Evolutionary conservation across 2,797 vertebrate species (phyloP), one percentile per base, ranked within the genome.

Genomic region (Threskiornis aethiopicus): DNA sequence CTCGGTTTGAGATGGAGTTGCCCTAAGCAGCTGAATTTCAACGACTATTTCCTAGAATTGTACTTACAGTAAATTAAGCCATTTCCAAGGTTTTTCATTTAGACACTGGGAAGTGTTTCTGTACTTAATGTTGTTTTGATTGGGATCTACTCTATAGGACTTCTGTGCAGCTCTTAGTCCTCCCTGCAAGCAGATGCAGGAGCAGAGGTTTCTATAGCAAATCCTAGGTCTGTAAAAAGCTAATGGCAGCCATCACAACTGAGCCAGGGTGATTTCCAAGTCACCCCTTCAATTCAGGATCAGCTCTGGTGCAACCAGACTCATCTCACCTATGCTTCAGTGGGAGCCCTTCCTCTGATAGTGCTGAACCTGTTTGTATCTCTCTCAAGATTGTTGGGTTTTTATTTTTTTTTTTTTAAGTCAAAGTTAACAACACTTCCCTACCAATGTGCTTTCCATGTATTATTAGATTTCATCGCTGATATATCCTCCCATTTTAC

Each of bases 31-130:
- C 75, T 83, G 75, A 81, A 65, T 69, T 69, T 75, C 69, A 75
- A 13, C 0, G 0, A 37, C 47, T 21, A 24, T 31, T 66, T 44
- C 69, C 73, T 46, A 20, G 46, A 64, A 25, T 64, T 67, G 29
- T 49, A 49, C 51, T 88, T 57, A 29, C 22, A 64, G 78, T 11
- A 73, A 87, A 79, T 59, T 19, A 42, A 79, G 44, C 58, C 57
- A 31, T 89, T 82, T 78, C 81, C 55, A 65, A 81, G 65, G 41
- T 44, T 66, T 92, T 71, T 55, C 75, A 85, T 66, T 64, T 41
- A 75, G 62, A 41, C 62, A 41, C 25, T 66, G 58, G 49, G 42
- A 76, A 62, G 61, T 46, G 61, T 46, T 81, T 70, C 66, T 92
- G 18, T 42, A 26, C 47, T 54, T 66, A n/a, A 57, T 5, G 24